Evolutionary conservation across 1,140 invertebrate species (phyloP).

Genomic region (Achroia grisella): DNA sequence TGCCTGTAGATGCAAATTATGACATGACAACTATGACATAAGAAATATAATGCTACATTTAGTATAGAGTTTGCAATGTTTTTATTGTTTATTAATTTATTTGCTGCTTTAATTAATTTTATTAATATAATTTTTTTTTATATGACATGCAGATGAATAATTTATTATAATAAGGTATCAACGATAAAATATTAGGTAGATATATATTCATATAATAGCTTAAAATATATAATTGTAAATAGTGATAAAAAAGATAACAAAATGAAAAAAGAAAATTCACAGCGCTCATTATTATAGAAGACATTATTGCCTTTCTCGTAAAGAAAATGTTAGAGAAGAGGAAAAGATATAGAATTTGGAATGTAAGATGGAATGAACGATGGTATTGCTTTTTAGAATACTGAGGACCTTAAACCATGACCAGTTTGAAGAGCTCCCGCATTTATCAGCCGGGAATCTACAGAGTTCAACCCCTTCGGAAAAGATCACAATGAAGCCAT

Average conservation of each 20-base stretch:
- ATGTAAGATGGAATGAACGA: conserved; percentile 62
- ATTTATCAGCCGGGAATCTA: conserved; percentile 74
- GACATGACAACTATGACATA: too few relatives aligned
- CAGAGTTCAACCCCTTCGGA: conserved; percentile 75
- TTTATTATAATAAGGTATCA: too few relatives aligned
- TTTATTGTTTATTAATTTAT: too few relatives aligned
- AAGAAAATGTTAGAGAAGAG: neutral
- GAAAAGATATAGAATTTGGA: conserved; percentile 14
- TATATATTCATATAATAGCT: neutral
- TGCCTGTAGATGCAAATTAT: too few relatives aligned
- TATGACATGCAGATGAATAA: too few relatives aligned
- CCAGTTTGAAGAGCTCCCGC: conserved; percentile 77
- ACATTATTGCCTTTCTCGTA: too few relatives aligned
- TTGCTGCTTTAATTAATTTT: too few relatives aligned
- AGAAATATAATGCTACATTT: too few relatives aligned
- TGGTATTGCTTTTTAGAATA: conserved; percentile 39
- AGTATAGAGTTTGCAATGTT: too few relatives aligned
- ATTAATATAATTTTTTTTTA: too few relatives aligned
- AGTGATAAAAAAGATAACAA: neutral
- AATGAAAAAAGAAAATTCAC: too few relatives aligned
- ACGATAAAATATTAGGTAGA: neutral
- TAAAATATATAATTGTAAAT: neutral
- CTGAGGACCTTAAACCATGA: conserved; percentile 79
- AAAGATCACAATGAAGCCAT: conserved; percentile 71
- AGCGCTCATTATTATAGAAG: too few relatives aligned